Evolutionary conservation across 2,888 invertebrate species (phyloP), one percentile per base, ranked within the genome.

Genomic region (Spodoptera picta): DNA sequence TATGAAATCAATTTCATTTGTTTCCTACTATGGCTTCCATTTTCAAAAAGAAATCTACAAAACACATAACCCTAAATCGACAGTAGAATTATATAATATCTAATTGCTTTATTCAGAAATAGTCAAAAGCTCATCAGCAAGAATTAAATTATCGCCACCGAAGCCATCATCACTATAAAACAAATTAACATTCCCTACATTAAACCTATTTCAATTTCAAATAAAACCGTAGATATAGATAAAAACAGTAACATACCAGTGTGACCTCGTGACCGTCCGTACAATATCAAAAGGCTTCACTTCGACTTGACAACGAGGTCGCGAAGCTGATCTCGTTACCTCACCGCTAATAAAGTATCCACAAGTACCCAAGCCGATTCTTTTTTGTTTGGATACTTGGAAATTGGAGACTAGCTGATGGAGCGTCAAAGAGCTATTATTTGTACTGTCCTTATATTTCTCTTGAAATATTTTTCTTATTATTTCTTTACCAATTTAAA

Each of bases 201-300:
- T 7, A 36, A 36, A 36, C 6, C 36, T 36, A 36, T 36, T 2
- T 2, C 36, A 9, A 36, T 59, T 60, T 55, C 12, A 10, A 42
- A 57, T 45, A 52, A 60, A 60, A 19, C 61, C 57, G 43, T 45
- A n/a, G n/a, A 23, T 45, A 46, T 56, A 65, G 43, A 60, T 67
- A 65, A 50, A 36, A 65, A 61, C 60, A 42, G 50, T 74, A 61
- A 61, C 46, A 31, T 55, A 51, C 44, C 60, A 36, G 24, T 61
- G 56, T 54, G 46, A 57, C 62, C 62, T 69, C 73, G 60, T 68
- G 27, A 10, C 51, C 48, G 59, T 67, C 60, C 52, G 12, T 57
- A 73, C 61, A 71, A 69, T 79, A 75, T 68, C 61, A 73, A 79
- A 79, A 75, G 79, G 79, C 79, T 79, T 79, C 79, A 53, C 69